A percentile compares a stretch with the other conserved stretches of the same genome.
phyloP scores from a whole-genome alignment of 1,140 invertebrate genomes.

The Gryllus bimaculatus region DNA sequence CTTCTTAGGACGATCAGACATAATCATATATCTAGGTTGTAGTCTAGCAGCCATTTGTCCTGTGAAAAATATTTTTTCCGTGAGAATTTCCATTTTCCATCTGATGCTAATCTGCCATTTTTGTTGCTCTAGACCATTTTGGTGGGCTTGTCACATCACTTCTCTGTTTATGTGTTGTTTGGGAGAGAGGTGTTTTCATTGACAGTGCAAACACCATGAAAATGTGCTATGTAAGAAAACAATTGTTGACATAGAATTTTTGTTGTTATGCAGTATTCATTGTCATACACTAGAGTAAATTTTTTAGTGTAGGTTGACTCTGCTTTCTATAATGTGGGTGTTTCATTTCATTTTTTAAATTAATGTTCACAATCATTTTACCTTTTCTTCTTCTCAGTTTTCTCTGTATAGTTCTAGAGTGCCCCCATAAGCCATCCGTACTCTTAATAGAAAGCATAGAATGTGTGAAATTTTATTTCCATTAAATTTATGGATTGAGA shows the following conservation, averaged over 20 bases:
- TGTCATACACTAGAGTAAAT: neutral
- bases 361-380: too few relatives aligned
- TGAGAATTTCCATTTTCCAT: neutral
- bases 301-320: neutral
- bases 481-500: too few relatives aligned
- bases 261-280: neutral
- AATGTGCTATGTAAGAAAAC: neutral
- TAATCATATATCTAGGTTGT: neutral
- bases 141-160: neutral
- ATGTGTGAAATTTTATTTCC: too few relatives aligned
- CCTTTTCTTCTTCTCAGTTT: too few relatives aligned
- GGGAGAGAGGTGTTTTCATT: too few relatives aligned
- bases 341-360: too few relatives aligned
- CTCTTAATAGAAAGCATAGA: too few relatives aligned
- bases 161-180: too few relatives aligned
- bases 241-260: neutral
- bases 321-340: neutral
- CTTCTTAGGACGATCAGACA: neutral
- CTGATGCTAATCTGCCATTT: neutral
- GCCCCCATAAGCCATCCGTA: too few relatives aligned
- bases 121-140: neutral
- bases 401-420: too few relatives aligned
- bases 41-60: slow-evolving; percentile 3
- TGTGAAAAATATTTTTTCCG: neutral
- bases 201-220: too few relatives aligned